Conservation (phyloP, 2,797 vertebrate genomes). For the Lepus oiostolus region DNA sequence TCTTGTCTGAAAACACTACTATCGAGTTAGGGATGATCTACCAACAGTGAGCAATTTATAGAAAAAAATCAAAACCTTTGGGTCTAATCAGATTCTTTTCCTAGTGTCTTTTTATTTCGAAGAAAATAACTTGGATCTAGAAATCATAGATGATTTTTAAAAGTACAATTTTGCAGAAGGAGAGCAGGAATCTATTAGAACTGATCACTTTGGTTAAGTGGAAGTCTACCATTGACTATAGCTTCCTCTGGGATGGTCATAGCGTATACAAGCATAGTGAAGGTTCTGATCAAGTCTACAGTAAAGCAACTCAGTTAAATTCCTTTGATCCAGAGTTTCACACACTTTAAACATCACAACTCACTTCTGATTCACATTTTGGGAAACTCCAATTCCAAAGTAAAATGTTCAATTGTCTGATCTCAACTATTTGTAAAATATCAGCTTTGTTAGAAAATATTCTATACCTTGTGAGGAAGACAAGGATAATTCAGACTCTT, state of each 20-base stretch:
- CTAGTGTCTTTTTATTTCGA: conserved; percentile 6
- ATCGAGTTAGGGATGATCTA: not conserved
- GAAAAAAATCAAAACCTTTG: not conserved
- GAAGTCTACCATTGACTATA: not conserved
- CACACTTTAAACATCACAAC: not conserved
- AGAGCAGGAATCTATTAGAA: not conserved
- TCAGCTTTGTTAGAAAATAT: not conserved
- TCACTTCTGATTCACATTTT: conserved; percentile 3
- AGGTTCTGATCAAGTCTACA: not conserved
- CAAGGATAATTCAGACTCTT: not conserved
- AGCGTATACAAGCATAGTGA: too few relatives aligned
- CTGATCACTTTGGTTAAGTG: not conserved
- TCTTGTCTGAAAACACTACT: not conserved
- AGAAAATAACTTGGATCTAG: not conserved
- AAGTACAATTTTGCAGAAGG: not conserved
- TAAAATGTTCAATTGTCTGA: not conserved
- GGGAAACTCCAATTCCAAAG: not conserved
- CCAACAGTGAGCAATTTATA: not conserved
- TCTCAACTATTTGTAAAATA: not conserved
- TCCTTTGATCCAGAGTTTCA: not conserved
- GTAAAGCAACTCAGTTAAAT: not conserved
- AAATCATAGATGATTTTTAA: not conserved
- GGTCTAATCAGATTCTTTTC: not conserved
- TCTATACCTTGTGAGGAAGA: not conserved
- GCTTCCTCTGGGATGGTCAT: not conserved